Base-by-base conservation (phyloP, 2,888 invertebrate genomes). In the Himalopsyche anomala region DNA sequence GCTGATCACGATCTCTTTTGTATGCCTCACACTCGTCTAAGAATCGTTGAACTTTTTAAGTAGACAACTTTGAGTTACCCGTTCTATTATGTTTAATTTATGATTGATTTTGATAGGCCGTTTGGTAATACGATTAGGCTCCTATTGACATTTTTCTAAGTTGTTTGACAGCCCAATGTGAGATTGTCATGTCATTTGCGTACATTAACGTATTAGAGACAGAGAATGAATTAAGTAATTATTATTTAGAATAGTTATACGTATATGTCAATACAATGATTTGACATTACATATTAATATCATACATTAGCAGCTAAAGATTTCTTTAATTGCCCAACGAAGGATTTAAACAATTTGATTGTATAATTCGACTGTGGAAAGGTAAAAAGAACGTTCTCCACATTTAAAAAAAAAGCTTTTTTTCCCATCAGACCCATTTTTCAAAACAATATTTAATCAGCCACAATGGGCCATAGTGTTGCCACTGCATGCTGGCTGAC, bases 51-150 rank as follows among this genome's bases (percentile, higher is more conserved):
- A 62, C 62, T 62, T 62, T 62, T 62, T 62, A 62, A 62, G 62
- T 38, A 81, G 81, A 86, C 86, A 84, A 81, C 81, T 80, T 69
- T 81, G 55, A 86, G 81, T 84, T 86, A 86, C 84, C 84, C 74
- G 86, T 86, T 55, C 81, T 79, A 86, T 86, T 86, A 84, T 83
- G 81, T 83, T 55, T 40, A 80, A 38, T 83, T 54, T 83, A 83
- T 83, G 83, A 83, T 54, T 83, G 83, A 56, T 56, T 56, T 45
- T 55, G 38, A 80, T 38, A 56, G 83, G 45, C n/a, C 42, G 69
- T 81, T 28, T 42, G 55, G 11, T 86, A 83, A 83, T 86, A 62
- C 86, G 85, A 86, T 86, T 86, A 86, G 19, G n/a, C 80, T 51
- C 74, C n/a, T 45, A 85, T 74, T 74, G 74, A 69, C 84, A 74